phyloP scores from a whole-genome alignment of 2,113 vertebrate species.

The Camelus dromedarius region DNA sequence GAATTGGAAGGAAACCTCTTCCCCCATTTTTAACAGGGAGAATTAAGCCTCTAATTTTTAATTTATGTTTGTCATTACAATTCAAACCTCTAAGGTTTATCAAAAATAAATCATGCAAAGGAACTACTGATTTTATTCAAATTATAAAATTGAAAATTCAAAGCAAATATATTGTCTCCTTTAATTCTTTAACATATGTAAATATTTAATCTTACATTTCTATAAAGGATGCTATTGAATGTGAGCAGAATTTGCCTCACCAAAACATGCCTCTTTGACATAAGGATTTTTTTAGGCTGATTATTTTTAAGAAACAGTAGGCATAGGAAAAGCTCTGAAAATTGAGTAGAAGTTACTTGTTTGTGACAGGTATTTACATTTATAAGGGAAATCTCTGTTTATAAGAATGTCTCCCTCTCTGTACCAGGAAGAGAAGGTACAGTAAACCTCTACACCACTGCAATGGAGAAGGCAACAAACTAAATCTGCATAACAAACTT shows the following conservation, averaged over 20 bases:
- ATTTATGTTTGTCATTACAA: not conserved
- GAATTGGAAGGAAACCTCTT: not conserved
- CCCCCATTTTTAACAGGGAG: not conserved
- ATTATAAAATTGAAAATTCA: not conserved
- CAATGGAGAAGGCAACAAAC: too few relatives aligned
- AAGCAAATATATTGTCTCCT: not conserved
- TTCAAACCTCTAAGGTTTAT: not conserved
- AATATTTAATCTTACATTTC: not conserved
- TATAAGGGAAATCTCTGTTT: not conserved
- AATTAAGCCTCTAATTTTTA: not conserved
- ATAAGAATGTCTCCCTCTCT: too few relatives aligned
- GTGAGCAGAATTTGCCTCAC: not conserved
- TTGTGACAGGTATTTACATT: not conserved
- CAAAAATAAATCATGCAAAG: not conserved
- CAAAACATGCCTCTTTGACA: not conserved
- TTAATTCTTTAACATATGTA: not conserved
- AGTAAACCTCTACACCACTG: too few relatives aligned
- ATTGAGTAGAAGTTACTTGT: not conserved
- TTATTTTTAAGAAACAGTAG: not conserved
- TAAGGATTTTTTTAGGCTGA: not conserved
- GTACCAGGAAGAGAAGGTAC: too few relatives aligned
- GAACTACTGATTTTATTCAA: not conserved
- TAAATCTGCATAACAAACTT: too few relatives aligned
- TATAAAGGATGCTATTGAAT: not conserved
- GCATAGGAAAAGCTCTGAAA: not conserved